These are phyloP conservation scores for Danio aesculapii DNA, from an alignment of 2,797 vertebrate species.

Conservation along the genomic window DNA sequence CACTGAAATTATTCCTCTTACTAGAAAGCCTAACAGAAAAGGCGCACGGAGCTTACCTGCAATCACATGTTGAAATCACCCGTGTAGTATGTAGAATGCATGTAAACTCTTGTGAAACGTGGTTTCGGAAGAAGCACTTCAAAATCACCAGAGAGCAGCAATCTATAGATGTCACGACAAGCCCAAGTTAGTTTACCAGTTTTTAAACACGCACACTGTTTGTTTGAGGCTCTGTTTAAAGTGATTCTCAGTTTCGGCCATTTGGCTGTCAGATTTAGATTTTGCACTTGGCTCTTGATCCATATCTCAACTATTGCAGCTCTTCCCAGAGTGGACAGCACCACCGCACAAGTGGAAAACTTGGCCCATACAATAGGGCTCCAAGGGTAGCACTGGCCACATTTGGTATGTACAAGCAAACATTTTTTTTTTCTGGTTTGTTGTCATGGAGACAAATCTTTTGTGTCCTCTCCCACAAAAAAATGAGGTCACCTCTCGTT, in stretches of 20 bases:
- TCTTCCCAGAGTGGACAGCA: background rate
- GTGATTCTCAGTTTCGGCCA: background rate
- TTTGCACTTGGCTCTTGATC: conserved; percentile 25
- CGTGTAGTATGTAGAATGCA: no score
- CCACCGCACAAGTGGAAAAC: conserved; percentile 10
- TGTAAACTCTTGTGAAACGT: no score
- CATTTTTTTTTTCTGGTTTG: conserved; percentile 51
- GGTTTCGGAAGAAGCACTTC: no score
- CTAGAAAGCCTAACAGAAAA: no score
- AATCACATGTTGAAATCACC: no score
- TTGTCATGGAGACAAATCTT: conserved; percentile 59
- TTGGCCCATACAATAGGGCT: conserved; percentile 43
- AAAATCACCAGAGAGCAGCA: no score
- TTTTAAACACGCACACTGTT: no score
- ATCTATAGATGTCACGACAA: no score
- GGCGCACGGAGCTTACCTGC: no score
- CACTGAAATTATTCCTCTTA: no score
- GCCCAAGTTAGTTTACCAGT: no score
- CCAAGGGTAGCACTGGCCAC: conserved; percentile 44
- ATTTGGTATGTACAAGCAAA: conserved; percentile 56
- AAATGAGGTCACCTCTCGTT: conserved; percentile 59
- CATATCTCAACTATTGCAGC: background rate
- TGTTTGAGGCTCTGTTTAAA: no score
- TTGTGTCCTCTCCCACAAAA: conserved; percentile 58
- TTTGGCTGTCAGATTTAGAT: background rate